phyloP scores from a whole-genome alignment of 2,113 vertebrate species.

The Cromileptes altivelis region DNA sequence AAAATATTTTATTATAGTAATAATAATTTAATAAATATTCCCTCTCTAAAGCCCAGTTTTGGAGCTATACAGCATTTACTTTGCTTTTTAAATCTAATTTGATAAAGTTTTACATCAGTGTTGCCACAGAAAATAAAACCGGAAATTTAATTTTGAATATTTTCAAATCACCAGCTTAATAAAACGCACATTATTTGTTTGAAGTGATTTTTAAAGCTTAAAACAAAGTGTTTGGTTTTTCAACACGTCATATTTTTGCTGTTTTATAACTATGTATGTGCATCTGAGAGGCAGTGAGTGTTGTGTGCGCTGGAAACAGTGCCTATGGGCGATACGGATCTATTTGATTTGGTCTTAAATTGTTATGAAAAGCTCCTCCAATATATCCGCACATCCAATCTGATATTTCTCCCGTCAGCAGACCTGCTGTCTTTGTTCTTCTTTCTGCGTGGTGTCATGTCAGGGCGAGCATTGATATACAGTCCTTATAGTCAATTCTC shows the following conservation, averaged over 20 bases:
- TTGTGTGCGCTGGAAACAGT: not conserved
- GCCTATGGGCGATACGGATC: slow-evolving; percentile 53
- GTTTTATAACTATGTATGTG: not conserved
- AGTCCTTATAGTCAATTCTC: slow-evolving; percentile 59
- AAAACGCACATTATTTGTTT: not conserved
- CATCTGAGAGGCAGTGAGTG: not conserved
- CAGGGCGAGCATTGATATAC: slow-evolving; percentile 64
- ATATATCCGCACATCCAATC: slow-evolving; percentile 65
- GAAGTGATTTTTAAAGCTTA: too few relatives aligned
- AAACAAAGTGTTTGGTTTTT: not conserved
- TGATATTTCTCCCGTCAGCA: slow-evolving; percentile 52
- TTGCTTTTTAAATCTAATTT: not conserved
- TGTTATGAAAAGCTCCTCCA: slow-evolving; percentile 70
- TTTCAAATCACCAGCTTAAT: not conserved
- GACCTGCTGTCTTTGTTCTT: slow-evolving; percentile 69
- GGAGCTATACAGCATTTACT: not conserved
- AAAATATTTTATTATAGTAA: not conserved
- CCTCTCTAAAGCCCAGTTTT: not conserved
- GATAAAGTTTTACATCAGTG: not conserved
- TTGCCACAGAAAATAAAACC: not conserved
- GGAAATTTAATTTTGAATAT: not conserved
- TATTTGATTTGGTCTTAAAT: slow-evolving; percentile 72
- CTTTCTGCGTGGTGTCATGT: slow-evolving; percentile 59
- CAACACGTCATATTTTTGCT: not conserved
- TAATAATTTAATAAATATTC: not conserved